These are phyloP conservation scores for Malurus melanocephalus DNA, from an alignment of 2,113 vertebrate species.

Conservation along the genomic window DNA sequence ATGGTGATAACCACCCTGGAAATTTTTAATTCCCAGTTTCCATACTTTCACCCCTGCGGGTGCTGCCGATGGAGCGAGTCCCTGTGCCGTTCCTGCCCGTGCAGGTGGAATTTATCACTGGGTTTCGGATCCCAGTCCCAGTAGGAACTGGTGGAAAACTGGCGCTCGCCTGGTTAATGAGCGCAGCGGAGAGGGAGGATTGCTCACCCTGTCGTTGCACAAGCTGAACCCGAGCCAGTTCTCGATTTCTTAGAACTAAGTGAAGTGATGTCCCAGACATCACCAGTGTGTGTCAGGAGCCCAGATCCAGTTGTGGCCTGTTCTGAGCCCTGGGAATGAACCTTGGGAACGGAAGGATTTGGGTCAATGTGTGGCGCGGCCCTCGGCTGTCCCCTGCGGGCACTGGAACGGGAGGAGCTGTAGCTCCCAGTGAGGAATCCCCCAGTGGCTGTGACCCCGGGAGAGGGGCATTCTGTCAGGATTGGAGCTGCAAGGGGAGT, in stretches of 20 bases:
- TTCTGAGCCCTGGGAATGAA: not conserved
- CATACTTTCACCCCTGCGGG: fast-evolving
- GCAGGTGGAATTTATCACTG: not conserved
- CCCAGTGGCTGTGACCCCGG: not conserved
- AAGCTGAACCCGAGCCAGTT: conserved; percentile 20
- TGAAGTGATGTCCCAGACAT: not conserved
- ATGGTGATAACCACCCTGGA: not conserved
- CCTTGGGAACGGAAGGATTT: not conserved
- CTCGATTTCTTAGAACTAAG: conserved; percentile 27
- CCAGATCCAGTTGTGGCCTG: conserved; percentile 6
- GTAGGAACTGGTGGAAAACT: not conserved
- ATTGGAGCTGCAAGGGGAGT: not conserved
- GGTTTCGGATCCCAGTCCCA: not conserved
- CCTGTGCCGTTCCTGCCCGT: fast-evolving
- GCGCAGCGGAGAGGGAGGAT: not conserved
- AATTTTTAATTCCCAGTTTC: not conserved
- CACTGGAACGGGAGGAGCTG: not conserved
- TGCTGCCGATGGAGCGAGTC: fast-evolving
- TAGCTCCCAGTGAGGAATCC: not conserved
- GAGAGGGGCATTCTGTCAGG: fast-evolving
- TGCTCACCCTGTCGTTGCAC: not conserved
- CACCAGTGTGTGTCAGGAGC: not conserved
- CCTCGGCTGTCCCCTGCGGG: fast-evolving
- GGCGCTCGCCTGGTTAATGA: not conserved
- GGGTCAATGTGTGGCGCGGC: fast-evolving